Conservation (phyloP, 2,113 vertebrate genomes). For the Morphnarchus princeps region DNA sequence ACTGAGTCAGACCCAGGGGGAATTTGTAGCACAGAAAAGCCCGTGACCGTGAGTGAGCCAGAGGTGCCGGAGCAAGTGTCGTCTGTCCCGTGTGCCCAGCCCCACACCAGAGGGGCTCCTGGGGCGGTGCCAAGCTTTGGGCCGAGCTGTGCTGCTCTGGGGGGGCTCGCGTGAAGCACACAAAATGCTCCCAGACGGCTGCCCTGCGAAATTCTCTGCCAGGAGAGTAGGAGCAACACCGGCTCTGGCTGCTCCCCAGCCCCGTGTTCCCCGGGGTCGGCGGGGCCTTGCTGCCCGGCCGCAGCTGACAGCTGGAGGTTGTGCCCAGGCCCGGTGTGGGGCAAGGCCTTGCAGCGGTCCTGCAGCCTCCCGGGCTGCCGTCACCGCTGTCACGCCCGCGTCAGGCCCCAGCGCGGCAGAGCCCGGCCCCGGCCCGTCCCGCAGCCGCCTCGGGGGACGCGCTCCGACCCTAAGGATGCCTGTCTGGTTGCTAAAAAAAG, state of each 20-base stretch:
- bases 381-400: background rate
- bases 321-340: background rate
- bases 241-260: background rate
- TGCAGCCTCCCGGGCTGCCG: background rate
- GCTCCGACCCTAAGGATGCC: no score
- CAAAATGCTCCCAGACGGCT: fast-evolving
- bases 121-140: fast-evolving
- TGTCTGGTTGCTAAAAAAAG: no score
- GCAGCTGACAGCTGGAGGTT: fast-evolving
- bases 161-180: fast-evolving
- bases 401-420: background rate
- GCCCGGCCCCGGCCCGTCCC: background rate
- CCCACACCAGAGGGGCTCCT: background rate
- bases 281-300: background rate
- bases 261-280: no score
- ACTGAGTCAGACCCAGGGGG: background rate
- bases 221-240: background rate
- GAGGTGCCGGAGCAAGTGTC: background rate
- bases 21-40: background rate
- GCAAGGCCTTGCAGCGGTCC: background rate
- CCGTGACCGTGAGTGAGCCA: background rate
- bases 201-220: background rate
- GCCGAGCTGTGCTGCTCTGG: background rate
- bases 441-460: no score
- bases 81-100: background rate